These are phyloP conservation scores for Aphidoletes aphidimyza DNA, from an alignment of 2,888 invertebrate species.

Conservation along the genomic window DNA sequence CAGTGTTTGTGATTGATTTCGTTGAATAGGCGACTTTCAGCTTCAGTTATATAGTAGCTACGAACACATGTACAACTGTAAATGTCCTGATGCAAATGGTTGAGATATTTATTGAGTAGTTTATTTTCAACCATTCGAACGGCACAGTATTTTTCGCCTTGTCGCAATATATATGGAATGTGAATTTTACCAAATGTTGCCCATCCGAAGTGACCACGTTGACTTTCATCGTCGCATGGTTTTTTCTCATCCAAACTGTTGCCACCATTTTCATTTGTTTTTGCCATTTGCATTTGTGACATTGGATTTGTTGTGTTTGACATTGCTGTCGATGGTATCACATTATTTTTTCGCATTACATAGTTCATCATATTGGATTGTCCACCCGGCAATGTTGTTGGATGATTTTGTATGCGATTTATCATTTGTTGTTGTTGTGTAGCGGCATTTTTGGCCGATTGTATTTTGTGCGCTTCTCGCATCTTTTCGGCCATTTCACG, in stretches of 20 bases:
- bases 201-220: conserved; percentile 90
- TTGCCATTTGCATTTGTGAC: conserved; percentile 52
- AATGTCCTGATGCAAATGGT: conserved; percentile 87
- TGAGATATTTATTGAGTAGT: conserved; percentile 87
- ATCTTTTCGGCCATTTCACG: conserved; percentile 86
- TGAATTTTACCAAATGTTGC: conserved; percentile 84
- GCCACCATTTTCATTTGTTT: background rate
- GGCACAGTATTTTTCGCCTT: conserved; percentile 88
- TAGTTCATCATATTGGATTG: conserved; percentile 74
- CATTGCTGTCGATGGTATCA: conserved; percentile 10
- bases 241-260: conserved; percentile 59
- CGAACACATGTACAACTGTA: conserved; percentile 91
- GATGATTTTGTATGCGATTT: background rate
- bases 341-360: conserved; percentile 66
- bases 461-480: conserved; percentile 83
- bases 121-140: conserved; percentile 94
- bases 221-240: conserved; percentile 76
- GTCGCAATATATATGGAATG: conserved; percentile 89
- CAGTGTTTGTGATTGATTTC: conserved; percentile 94
- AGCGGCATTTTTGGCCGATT: conserved; percentile 66
- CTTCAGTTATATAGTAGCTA: conserved; percentile 92
- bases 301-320: background rate
- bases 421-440: conserved; percentile 59
- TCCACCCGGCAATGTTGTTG: conserved; percentile 45
- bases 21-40: conserved; percentile 88